These are phyloP conservation scores for Xanthia togata DNA, from an alignment of 2,888 invertebrate species.

Conservation along the genomic window DNA sequence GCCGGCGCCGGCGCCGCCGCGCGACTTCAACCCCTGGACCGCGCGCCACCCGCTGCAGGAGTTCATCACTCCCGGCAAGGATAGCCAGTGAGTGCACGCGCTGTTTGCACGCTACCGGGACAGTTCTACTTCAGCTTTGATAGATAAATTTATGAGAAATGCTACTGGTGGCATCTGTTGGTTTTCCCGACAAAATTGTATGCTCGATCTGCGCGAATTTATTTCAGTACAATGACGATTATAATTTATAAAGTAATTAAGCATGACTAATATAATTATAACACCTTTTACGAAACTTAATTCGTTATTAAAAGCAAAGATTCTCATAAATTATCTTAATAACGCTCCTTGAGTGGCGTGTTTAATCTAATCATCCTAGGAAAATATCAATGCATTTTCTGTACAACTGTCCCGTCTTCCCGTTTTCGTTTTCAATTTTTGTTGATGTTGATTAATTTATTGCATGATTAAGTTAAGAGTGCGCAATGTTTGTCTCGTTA, in stretches of 20 bases:
- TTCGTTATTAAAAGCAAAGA: background rate
- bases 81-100: constrained; percentile 73
- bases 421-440: constrained; percentile 75
- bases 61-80: constrained; percentile 78
- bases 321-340: background rate
- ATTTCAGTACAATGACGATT: constrained; percentile 3
- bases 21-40: constrained; percentile 87
- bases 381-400: constrained; percentile 39
- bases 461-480: constrained; percentile 79
- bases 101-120: constrained; percentile 40
- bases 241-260: background rate
- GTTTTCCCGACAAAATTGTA: constrained; percentile 7
- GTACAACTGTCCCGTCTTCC: constrained; percentile 63
- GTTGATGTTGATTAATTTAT: constrained; percentile 84
- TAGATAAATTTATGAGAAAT: constrained; percentile 28
- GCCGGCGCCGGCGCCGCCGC: constrained; percentile 65
- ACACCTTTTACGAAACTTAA: constrained; percentile 23
- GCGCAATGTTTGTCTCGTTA: constrained; percentile 71
- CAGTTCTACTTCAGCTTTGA: constrained; percentile 52
- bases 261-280: background rate
- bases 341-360: background rate
- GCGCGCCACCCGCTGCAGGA: constrained; percentile 83
- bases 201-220: constrained; percentile 11
- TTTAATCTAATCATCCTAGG: constrained; percentile 8
- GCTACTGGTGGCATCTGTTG: background rate